Base-by-base conservation (phyloP, 2,888 invertebrate genomes). In the Lepidochitona cinerea region DNA sequence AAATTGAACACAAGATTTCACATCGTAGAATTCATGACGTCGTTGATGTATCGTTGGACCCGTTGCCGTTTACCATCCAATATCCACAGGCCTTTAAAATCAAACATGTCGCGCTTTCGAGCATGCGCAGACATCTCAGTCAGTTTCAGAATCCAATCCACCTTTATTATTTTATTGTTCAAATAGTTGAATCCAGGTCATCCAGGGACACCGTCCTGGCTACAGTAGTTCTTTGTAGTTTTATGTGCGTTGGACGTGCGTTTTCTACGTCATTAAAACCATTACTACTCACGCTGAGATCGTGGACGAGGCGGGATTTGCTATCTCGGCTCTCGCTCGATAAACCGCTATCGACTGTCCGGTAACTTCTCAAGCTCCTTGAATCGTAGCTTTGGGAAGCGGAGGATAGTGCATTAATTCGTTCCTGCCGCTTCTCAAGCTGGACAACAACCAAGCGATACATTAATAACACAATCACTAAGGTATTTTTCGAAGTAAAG, bases 401-500 rank as follows among this genome's bases (percentile, higher is more conserved):
- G 29, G 23, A 12, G 12, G 35, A 66, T 14, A 14, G n/a, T 1
- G 18, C 37, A 35, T 66, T n/a, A 3, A n/a, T 35, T 4, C 66
- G 14, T 12, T 35, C 70, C 9, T 37, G 37, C n/a, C 71, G 73
- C 7, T 78, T 71, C 67, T 84, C 80, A 1, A 84, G 71, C 65
- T 85, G 84, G 49, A 89, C 81, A 18, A 88, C 87, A 23, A 86
- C 95, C 0, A 97, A 92, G 7, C 96, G 92, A 88, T 97, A 97
- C 70, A 96, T 92, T 89, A 97, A 96, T 0, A 98, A 92, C 0
- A 96, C 91, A 77, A 97, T 97, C 33, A 98, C 97, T 89, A 96
- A 91, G 0, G 95, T 95, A 86, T 96, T 96, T 91, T 96, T 96
- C 91, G 96, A 97, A 0, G 97, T 97, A 92, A 98, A 98, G 92